Percentiles rank a stretch among this genome's conserved stretches.
Evolutionary conservation across 2,113 vertebrate species (phyloP).

Genomic region (Chloroceryle aenea): DNA sequence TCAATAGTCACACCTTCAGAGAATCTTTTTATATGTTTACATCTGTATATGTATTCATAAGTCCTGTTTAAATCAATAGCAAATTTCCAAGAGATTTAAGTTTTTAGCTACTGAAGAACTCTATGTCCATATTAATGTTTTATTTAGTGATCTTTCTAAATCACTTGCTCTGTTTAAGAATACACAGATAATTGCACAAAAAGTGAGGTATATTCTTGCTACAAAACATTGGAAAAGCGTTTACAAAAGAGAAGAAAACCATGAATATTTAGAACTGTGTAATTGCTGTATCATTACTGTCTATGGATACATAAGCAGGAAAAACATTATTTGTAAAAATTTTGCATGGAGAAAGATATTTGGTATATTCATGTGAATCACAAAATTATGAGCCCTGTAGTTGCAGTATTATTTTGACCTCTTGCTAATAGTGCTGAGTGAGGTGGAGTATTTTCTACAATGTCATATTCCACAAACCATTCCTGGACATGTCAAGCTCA

Average conservation of each 20-base stretch:
- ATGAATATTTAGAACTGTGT: background rate
- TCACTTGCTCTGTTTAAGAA: background rate
- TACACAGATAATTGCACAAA: background rate
- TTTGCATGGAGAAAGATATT: background rate
- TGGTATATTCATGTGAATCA: background rate
- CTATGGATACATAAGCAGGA: background rate
- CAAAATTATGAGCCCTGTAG: background rate
- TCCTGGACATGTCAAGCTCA: background rate
- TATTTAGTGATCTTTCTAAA: background rate
- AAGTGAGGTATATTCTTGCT: background rate
- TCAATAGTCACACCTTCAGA: background rate
- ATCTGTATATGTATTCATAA: background rate
- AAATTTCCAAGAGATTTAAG: background rate
- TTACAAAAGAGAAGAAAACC: background rate
- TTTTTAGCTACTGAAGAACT: background rate
- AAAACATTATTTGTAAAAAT: background rate
- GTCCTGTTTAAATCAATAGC: background rate
- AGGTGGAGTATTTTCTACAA: background rate
- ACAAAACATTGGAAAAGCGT: background rate
- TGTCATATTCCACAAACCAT: background rate
- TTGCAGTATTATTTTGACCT: background rate
- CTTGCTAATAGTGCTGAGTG: fast-evolving
- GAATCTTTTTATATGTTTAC: background rate
- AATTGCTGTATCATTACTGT: background rate
- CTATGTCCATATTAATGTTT: background rate